Conservation (phyloP, 2,888 invertebrate genomes). For the Phasia obesa region DNA sequence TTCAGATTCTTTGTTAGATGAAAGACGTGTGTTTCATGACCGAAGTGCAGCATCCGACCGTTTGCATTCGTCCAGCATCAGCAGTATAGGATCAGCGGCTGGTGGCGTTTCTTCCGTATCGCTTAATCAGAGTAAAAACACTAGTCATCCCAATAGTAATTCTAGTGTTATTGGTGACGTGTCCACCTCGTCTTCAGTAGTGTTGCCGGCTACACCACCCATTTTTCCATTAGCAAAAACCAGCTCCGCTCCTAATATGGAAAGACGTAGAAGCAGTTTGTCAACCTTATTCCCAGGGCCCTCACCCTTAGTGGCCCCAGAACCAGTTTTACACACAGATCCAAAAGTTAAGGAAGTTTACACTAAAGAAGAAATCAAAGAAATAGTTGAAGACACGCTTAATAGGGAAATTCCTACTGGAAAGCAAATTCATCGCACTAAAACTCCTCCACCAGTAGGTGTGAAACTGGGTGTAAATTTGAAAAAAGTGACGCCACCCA, state of each 20-base stretch:
- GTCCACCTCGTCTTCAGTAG: conserved; percentile 31
- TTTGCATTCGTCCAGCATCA: conserved; percentile 76
- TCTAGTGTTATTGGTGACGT: conserved; percentile 73
- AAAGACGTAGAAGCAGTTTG: conserved; percentile 76
- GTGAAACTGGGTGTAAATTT: conserved; percentile 80
- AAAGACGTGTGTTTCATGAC: conserved; percentile 70
- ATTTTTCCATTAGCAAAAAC: conserved; percentile 80
- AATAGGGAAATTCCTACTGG: conserved; percentile 76
- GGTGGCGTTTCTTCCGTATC: conserved; percentile 63
- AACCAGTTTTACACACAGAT: conserved; percentile 76
- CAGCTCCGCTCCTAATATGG: conserved; percentile 77
- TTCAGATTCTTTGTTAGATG: conserved; percentile 74
- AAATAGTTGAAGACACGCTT: conserved; percentile 72
- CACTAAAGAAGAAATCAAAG: conserved; percentile 72
- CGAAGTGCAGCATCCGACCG: conserved; percentile 78
- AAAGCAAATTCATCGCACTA: conserved; percentile 78
- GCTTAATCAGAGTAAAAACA: conserved; percentile 71
- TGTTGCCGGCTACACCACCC: conserved; percentile 62
- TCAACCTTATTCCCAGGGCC: conserved; percentile 77
- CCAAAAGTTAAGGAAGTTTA: conserved; percentile 70
- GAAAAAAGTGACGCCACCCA: conserved; percentile 80
- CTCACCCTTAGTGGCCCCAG: conserved; percentile 76
- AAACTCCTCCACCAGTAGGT: conserved; percentile 81
- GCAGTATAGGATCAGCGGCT: conserved; percentile 76
- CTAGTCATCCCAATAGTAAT: conserved; percentile 76